Base-by-base conservation (phyloP, 2,113 vertebrate species). In the Upupa epops region DNA sequence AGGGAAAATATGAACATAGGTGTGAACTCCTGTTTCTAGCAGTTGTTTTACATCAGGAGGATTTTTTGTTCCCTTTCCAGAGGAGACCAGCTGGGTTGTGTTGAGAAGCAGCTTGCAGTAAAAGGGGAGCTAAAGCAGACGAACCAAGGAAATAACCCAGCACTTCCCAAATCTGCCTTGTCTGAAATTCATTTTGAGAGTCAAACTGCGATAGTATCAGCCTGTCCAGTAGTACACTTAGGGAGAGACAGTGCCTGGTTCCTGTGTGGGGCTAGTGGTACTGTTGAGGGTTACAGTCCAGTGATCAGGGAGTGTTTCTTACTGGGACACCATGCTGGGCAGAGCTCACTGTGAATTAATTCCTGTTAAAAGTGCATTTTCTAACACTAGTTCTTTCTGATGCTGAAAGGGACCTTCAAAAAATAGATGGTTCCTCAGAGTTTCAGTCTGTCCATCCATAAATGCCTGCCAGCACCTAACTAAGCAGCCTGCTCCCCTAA, bases 271-370 rank as follows among this genome's bases (percentile, higher is more conserved):
- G 20, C 5, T 21, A 42, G 13, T 0, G 0, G 28, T 40, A 68
- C 61, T 78, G 24, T 12, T 5, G 24, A 34, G 20, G 14, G 32
- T 48, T 83, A 10, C 18, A 15, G 55, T 26, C 66, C 70, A 56
- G n/a, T 55, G 28, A 54, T 31, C 25, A 48, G 34, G 22, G 37
- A 37, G 55, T 3, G 2, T 9, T 51, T 71, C 87, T 75, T 63
- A 40, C 40, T 34, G 54, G 17, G 32, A 19, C 21, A 40, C 12
- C 0, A 0, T 2, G 4, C 5, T 55, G 70, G 61, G 31, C 26
- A 29, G 69, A 65, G 25, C 37, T 81, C 16, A 5, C 5, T 40
- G 55, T 59, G 61, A 73, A 29, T 66, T 71, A 79, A 28, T 58
- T 58, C 16, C 73, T 24, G 17, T 55, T 74, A 48, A 37, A 73